Conservation (phyloP, 2,113 vertebrate genomes). For the Calidris pygmaea region DNA sequence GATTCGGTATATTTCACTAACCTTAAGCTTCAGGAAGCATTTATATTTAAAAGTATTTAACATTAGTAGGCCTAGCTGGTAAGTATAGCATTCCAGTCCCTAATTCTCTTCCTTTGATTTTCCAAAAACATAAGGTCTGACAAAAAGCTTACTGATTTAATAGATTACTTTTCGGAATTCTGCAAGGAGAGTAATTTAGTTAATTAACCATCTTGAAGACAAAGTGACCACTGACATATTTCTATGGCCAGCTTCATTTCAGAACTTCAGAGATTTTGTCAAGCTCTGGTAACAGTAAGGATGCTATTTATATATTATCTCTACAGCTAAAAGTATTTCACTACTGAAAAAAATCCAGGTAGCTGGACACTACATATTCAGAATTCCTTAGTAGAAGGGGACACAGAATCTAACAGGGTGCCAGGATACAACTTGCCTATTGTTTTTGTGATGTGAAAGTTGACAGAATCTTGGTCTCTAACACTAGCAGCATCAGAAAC, state of each 20-base stretch:
- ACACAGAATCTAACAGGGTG: neutral
- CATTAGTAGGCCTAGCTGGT: neutral
- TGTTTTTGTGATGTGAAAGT: neutral
- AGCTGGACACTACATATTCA: neutral
- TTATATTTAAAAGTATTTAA: neutral
- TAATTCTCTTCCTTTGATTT: neutral
- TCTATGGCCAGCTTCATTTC: neutral
- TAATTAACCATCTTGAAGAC: neutral
- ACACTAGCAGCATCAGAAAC: neutral
- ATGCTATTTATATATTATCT: neutral
- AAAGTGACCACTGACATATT: neutral
- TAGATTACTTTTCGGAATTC: neutral
- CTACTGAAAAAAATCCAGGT: neutral
- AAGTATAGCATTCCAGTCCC: neutral
- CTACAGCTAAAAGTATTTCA: neutral
- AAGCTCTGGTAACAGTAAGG: neutral
- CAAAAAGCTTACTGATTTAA: neutral
- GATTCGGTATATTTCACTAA: neutral
- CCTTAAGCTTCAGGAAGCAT: neutral
- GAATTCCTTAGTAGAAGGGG: neutral
- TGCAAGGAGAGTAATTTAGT: neutral
- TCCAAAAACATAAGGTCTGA: neutral
- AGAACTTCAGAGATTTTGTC: neutral
- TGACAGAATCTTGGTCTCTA: neutral
- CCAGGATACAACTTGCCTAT: neutral